Conservation (phyloP, 1,140 invertebrate genomes). For the Nylanderia fulva region DNA sequence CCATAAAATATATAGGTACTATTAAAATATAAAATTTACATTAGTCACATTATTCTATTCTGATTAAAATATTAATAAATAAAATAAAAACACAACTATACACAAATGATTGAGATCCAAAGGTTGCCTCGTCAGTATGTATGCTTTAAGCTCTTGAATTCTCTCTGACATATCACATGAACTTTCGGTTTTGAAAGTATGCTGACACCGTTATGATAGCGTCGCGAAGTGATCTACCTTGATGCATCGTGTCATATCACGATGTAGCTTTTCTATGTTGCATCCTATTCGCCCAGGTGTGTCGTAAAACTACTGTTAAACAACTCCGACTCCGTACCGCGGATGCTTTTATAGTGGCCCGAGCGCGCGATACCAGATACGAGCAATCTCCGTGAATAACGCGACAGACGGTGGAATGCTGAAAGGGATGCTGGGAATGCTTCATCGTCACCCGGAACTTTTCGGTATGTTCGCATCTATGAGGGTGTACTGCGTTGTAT, state of each 20-base stretch:
- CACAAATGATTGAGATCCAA: neutral
- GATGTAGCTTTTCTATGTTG: slow-evolving; percentile 45
- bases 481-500: neutral
- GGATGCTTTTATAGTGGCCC: slow-evolving; percentile 52
- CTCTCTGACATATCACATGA: neutral
- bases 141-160: neutral
- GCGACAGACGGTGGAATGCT: slow-evolving; percentile 19
- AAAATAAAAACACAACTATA: neutral
- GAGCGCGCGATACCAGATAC: slow-evolving; percentile 53
- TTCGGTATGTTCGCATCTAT: slow-evolving; percentile 28
- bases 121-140: neutral
- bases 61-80: neutral
- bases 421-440: slow-evolving; percentile 22
- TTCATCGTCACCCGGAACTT: slow-evolving; percentile 44
- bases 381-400: slow-evolving; percentile 49
- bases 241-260: slow-evolving; percentile 43
- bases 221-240: slow-evolving; percentile 37
- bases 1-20: neutral
- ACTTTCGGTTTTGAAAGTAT: slow-evolving; percentile 4
- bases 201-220: slow-evolving; percentile 2
- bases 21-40: neutral
- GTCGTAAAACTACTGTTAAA: slow-evolving; percentile 49
- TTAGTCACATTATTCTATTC: neutral
- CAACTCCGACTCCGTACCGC: slow-evolving; percentile 42
- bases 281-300: slow-evolving; percentile 29